phyloP scores from a whole-genome alignment of 2,888 invertebrate species.

The Drosophila flavopinicola region DNA sequence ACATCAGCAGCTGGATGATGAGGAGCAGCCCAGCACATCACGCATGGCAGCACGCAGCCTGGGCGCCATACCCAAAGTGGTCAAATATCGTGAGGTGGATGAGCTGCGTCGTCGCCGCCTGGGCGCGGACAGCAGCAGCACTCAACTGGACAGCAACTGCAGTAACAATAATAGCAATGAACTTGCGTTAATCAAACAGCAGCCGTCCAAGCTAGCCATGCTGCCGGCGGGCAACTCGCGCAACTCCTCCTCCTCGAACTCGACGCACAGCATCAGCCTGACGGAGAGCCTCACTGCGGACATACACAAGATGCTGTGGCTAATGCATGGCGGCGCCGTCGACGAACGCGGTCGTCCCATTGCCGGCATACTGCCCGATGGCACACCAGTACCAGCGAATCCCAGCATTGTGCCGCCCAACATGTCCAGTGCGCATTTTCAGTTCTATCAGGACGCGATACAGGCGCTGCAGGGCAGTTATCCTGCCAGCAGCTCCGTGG shows the following conservation, averaged over 20 bases:
- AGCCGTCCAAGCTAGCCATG: slow-evolving; percentile 81
- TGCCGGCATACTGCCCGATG: slow-evolving; percentile 59
- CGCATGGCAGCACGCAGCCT: slow-evolving; percentile 74
- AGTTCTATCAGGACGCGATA: slow-evolving; percentile 82
- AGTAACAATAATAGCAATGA: slow-evolving; percentile 56
- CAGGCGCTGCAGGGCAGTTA: slow-evolving; percentile 72
- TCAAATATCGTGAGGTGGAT: slow-evolving; percentile 82
- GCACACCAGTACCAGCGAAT: slow-evolving; percentile 64
- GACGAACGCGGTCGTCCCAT: slow-evolving; percentile 77
- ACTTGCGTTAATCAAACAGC: slow-evolving; percentile 74
- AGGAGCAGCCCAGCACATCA: slow-evolving; percentile 61
- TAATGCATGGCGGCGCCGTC: slow-evolving; percentile 83
- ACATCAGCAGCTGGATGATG: slow-evolving; percentile 79
- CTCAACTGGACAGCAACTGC: slow-evolving; percentile 31
- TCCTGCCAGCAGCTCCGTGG: slow-evolving; percentile 65
- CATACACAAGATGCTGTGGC: slow-evolving; percentile 83
- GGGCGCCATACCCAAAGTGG: slow-evolving; percentile 85
- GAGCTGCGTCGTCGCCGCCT: slow-evolving; percentile 77
- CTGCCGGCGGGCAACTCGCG: slow-evolving; percentile 86
- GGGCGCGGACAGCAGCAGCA: slow-evolving; percentile 9
- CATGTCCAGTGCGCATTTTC: slow-evolving; percentile 79
- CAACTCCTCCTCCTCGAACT: slow-evolving; percentile 86
- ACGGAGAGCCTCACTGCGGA: slow-evolving; percentile 85
- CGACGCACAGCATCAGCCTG: slow-evolving; percentile 86
- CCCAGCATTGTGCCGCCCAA: slow-evolving; percentile 69